Base-by-base conservation (phyloP, 1,140 invertebrate species). In the Drosophila grimshawi region DNA sequence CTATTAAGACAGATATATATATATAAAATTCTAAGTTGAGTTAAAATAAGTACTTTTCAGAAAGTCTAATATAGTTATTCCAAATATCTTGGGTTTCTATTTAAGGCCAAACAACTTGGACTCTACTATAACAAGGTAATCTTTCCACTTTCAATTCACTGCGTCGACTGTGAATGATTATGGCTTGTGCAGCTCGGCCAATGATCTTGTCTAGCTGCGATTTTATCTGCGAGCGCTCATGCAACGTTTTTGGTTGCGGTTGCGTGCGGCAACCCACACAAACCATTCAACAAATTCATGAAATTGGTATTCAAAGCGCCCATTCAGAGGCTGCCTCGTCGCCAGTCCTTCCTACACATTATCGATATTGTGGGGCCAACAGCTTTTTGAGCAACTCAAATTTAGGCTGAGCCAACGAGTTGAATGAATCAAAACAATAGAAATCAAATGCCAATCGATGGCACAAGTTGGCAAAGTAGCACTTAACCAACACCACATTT, bases 341-440 rank as follows among this genome's bases (percentile, higher is more conserved):
- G 71, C 53, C 81, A 74, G 68, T 74, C 81, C 82, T 79, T 74
- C 82, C 82, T 77, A 86, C 82, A 86, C 82, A 65, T 55, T 65
- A 75, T 2, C 8, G 37, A 32, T 33, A 60, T 75, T 65, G 37
- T 76, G 62, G 56, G 73, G 61, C 48, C 27, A 69, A 70, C 53
- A 68, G 60, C 70, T 59, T 76, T 74, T 68, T 39, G 56, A 39
- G 6, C 6, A 62, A 70, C 56, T 76, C 45, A 68, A 59, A 75
- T 74, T 74, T 62, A 35, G 65, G 66, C 67, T 70, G 63, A 48
- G 19, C 68, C n/a, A 56, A 49, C 51, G 57, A 74, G 72, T 75
- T 75, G 59, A 75, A 75, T 69, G 72, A 64, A 64, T 59, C 30
- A 43, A 73, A 59, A 82, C 71, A 86, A 86, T 73, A 57, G 46